Evolutionary conservation across 2,797 vertebrate genomes (phyloP).

Genomic region (Pseudochaenichthys georgianus): DNA sequence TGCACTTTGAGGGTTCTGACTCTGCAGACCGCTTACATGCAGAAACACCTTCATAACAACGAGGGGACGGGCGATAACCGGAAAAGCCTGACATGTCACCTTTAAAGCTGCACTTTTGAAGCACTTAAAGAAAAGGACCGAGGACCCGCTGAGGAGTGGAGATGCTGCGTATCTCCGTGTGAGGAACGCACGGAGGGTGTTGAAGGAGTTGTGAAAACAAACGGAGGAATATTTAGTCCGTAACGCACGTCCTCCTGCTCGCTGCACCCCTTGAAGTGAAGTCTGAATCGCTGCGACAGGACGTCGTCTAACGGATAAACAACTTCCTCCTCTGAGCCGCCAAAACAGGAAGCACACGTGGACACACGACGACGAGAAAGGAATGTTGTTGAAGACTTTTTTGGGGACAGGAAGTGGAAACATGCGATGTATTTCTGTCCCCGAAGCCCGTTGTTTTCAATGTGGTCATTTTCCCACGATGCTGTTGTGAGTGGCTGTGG

Average conservation of each 20-base stretch:
- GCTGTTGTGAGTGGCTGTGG: too few species aligned
- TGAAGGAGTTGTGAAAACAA: constrained; percentile 67
- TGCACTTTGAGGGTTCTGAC: too few species aligned
- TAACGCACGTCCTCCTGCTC: constrained; percentile 65
- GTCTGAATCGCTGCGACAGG: constrained; percentile 66
- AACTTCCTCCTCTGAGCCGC: constrained; percentile 63
- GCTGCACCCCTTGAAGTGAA: constrained; percentile 72
- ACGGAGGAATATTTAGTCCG: constrained; percentile 75
- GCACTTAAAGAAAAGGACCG: too few species aligned
- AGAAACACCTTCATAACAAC: too few species aligned
- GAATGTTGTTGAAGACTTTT: constrained; percentile 50
- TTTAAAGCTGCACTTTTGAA: too few species aligned
- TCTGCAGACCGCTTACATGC: too few species aligned
- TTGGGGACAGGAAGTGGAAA: constrained; percentile 63
- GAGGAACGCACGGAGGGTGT: constrained; percentile 44
- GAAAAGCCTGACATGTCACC: too few species aligned
- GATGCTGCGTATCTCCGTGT: constrained; percentile 20
- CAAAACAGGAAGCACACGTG: constrained; percentile 75
- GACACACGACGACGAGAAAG: constrained; percentile 59
- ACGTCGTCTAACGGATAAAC: constrained; percentile 71
- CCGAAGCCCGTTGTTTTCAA: too few species aligned
- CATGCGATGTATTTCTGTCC: constrained; percentile 17
- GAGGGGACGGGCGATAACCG: too few species aligned
- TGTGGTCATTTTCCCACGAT: too few species aligned
- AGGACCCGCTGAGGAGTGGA: too few species aligned